Conservation (phyloP, 1,140 invertebrate species). For the Drosophila bocki region DNA sequence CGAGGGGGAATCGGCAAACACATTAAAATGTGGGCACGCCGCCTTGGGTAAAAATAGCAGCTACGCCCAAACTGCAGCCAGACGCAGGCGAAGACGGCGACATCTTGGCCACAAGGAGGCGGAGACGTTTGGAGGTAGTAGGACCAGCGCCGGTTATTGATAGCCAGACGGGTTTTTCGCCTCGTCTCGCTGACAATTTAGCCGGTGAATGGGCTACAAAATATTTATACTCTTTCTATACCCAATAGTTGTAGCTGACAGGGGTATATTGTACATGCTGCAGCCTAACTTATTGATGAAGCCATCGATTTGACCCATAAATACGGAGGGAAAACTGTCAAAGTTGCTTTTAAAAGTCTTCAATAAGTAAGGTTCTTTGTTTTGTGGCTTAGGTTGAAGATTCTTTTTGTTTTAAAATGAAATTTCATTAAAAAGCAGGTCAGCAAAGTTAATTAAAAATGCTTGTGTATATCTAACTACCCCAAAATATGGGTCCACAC, state of each 20-base stretch:
- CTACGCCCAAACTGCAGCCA: slow-evolving; percentile 40
- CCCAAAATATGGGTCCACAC: not conserved
- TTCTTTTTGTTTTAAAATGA: not conserved
- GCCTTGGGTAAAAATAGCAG: slow-evolving; percentile 65
- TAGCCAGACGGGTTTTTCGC: slow-evolving; percentile 34
- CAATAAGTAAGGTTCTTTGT: not conserved
- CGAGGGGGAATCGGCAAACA: slow-evolving; percentile 52
- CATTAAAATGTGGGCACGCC: slow-evolving; percentile 37
- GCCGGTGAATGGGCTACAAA: slow-evolving; percentile 53
- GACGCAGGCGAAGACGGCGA: slow-evolving; percentile 21
- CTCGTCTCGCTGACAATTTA: slow-evolving; percentile 41
- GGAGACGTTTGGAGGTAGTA: slow-evolving; percentile 1
- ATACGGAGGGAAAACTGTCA: not conserved
- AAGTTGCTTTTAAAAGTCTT: not conserved
- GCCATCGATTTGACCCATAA: not conserved
- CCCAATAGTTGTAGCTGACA: slow-evolving; percentile 14
- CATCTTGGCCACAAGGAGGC: slow-evolving; percentile 14
- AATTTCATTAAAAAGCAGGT: not conserved
- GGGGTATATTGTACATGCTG: slow-evolving; percentile 10
- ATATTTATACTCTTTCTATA: slow-evolving; percentile 16
- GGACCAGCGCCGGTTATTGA: slow-evolving; percentile 7
- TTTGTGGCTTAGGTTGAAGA: not conserved
- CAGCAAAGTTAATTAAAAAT: not conserved
- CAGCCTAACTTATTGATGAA: not conserved
- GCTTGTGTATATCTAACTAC: too few relatives aligned